Conservation (phyloP, 2,888 invertebrate genomes). For the Leptopilina syphax region DNA sequence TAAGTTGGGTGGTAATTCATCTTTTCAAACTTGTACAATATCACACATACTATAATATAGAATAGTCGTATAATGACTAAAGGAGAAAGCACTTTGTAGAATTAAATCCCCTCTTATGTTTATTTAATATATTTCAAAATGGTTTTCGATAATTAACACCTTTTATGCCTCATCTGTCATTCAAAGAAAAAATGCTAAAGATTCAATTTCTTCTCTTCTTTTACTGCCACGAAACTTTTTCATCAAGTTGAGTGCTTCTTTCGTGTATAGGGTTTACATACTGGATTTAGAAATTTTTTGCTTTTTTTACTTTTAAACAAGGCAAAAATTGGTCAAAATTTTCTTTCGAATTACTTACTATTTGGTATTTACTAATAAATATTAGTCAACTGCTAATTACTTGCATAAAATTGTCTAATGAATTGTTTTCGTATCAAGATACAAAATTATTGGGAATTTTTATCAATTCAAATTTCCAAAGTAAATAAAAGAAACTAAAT, state of each 20-base stretch:
- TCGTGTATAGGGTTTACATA: background rate
- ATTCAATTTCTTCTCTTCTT: conserved; percentile 6
- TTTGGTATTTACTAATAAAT: no score
- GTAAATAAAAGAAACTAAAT: no score
- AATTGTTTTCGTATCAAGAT: no score
- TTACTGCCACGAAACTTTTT: background rate
- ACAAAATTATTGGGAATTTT: no score
- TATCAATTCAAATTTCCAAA: no score
- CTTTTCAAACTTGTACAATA: background rate
- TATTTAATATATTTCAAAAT: conserved; percentile 1
- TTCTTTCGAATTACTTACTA: no score
- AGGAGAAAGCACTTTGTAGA: conserved; percentile 18
- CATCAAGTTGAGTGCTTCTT: conserved; percentile 6
- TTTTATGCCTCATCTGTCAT: conserved; percentile 11
- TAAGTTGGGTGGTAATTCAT: background rate
- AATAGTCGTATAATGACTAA: background rate
- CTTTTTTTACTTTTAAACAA: background rate
- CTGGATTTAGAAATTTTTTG: background rate
- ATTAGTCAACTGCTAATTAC: no score
- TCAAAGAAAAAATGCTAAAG: background rate
- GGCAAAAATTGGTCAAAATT: no score
- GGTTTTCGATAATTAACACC: background rate
- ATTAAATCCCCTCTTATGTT: conserved; percentile 8
- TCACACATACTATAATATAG: no score
- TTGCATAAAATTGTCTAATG: no score